Conservation (phyloP, 2,113 vertebrate genomes). For the Zosterops lateralis region DNA sequence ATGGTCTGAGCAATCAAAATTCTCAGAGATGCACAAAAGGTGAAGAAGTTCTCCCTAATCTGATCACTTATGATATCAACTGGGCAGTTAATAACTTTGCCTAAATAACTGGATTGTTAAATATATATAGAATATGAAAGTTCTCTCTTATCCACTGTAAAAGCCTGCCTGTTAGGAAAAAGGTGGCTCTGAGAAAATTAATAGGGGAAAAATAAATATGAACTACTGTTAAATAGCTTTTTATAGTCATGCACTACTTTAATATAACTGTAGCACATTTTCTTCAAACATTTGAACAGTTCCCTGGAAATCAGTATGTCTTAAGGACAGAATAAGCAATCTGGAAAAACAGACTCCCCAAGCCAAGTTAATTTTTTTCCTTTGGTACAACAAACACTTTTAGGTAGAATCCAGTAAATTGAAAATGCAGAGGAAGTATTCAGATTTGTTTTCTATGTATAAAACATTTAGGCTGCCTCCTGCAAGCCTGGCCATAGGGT, state of each 20-base stretch:
- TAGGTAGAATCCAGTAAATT: neutral
- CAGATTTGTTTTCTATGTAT: neutral
- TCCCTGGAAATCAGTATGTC: neutral
- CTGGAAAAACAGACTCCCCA: neutral
- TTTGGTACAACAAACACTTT: neutral
- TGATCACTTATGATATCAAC: neutral
- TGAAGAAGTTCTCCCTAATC: neutral
- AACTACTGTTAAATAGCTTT: neutral
- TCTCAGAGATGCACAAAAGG: neutral
- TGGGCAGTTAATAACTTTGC: neutral
- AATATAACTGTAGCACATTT: neutral
- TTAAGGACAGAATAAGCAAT: neutral
- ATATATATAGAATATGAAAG: neutral
- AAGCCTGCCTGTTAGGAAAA: neutral
- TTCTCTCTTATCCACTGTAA: neutral
- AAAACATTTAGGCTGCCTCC: neutral
- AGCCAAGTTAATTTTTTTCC: rapidly evolving
- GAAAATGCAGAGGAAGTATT: neutral
- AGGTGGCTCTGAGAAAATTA: neutral
- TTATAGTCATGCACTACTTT: neutral
- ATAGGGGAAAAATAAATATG: neutral
- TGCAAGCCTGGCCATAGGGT: neutral
- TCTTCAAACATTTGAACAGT: neutral
- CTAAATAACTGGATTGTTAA: neutral
- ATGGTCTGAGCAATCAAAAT: neutral